Evolutionary conservation across 1,140 invertebrate species (phyloP).

Genomic region (Colletes latitarsis): DNA sequence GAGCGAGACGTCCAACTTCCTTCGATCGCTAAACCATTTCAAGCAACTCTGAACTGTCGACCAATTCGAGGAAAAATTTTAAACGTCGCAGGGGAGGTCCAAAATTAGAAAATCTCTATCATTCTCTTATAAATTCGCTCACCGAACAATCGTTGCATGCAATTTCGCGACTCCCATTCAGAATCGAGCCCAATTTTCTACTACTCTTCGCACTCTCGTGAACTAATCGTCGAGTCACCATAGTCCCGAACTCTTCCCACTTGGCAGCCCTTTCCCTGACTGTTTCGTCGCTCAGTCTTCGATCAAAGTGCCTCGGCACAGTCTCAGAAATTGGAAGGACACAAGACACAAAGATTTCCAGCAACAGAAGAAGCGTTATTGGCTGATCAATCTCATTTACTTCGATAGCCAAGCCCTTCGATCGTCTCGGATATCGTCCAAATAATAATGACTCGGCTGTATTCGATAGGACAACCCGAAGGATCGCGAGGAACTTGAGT

Average conservation of each 20-base stretch:
- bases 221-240: no score
- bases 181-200: not conserved
- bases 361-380: no score
- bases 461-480: conserved; percentile 69
- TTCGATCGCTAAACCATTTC: no score
- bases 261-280: not conserved
- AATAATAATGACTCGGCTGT: conserved; percentile 75
- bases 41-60: no score
- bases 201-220: not conserved
- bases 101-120: not conserved
- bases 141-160: not conserved
- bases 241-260: not conserved
- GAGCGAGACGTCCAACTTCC: not conserved
- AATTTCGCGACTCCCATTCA: not conserved
- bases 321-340: not conserved
- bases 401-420: no score
- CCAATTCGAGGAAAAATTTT: no score
- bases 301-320: not conserved
- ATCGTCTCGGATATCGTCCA: no score
- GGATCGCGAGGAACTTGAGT: conserved; percentile 37
- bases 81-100: no score
- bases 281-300: conserved; percentile 5
- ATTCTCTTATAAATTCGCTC: no score
- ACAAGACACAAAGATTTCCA: no score
- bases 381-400: no score